These are phyloP conservation scores for Prinia subflava DNA, from an alignment of 2,113 vertebrate species.

Conservation along the genomic window DNA sequence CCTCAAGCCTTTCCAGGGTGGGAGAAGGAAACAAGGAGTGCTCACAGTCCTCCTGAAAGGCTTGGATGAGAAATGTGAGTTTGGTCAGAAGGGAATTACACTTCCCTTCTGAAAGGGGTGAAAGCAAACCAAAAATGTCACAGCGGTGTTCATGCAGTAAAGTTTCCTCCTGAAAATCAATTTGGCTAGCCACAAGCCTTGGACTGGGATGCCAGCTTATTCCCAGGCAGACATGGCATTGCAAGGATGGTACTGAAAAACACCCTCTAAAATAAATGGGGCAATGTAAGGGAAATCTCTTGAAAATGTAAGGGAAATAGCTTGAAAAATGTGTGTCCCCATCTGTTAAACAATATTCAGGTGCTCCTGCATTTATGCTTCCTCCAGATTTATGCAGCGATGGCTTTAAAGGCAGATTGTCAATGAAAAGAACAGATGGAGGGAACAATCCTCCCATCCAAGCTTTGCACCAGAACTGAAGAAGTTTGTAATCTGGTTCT, in stretches of 20 bases:
- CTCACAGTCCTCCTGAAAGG: not conserved
- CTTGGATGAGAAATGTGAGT: not conserved
- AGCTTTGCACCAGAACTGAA: conserved; percentile 28
- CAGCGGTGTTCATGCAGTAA: not conserved
- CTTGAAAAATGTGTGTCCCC: conserved; percentile 19
- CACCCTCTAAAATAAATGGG: conserved; percentile 6
- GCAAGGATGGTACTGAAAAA: not conserved
- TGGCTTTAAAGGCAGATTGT: conserved; percentile 30
- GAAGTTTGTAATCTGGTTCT: conserved; percentile 48
- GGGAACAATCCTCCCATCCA: conserved; percentile 11
- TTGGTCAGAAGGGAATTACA: not conserved
- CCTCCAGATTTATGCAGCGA: conserved; percentile 43
- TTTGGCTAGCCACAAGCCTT: not conserved
- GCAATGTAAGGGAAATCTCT: conserved; percentile 4
- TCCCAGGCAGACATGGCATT: not conserved
- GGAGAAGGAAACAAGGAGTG: accelerated
- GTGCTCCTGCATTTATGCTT: conserved; percentile 35
- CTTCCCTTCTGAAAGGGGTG: not conserved
- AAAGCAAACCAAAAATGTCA: not conserved
- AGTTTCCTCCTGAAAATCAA: not conserved
- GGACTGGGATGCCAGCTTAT: not conserved
- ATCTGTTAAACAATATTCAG: conserved; percentile 54
- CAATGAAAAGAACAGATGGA: conserved; percentile 49
- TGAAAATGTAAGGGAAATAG: not conserved
- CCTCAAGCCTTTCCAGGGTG: not conserved